phyloP scores from a whole-genome alignment of 2,113 vertebrate genomes.

The Protobothrops mucrosquamatus region DNA sequence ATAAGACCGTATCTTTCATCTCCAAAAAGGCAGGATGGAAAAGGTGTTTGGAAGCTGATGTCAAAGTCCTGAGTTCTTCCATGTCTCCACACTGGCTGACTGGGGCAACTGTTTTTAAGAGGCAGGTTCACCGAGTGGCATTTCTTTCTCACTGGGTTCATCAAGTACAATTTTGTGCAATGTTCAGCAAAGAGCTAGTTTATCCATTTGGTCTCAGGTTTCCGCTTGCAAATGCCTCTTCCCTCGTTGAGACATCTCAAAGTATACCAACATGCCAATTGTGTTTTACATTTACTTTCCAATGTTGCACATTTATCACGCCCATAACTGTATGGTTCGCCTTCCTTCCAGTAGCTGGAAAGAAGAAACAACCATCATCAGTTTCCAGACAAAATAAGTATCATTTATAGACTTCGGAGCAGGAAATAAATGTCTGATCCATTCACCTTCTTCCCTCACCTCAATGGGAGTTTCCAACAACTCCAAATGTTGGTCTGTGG shows the following conservation, averaged over 20 bases:
- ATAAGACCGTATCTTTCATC: not conserved
- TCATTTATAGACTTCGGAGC: not conserved
- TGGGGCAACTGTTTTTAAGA: not conserved
- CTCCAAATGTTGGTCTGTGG: too few species aligned
- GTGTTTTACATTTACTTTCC: fast-evolving
- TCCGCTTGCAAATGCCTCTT: not conserved
- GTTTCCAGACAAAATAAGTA: not conserved
- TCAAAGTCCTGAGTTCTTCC: not conserved
- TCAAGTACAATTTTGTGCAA: not conserved
- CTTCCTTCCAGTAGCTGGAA: fast-evolving
- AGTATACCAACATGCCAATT: fast-evolving
- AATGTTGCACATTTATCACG: fast-evolving
- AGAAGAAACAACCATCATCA: not conserved
- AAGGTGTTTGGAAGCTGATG: not conserved
- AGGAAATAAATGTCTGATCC: not conserved
- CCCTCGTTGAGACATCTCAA: fast-evolving
- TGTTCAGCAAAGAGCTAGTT: not conserved
- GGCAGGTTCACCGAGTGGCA: not conserved
- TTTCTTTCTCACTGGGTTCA: not conserved
- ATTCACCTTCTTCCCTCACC: not conserved
- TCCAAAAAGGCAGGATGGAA: not conserved
- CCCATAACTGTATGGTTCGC: fast-evolving
- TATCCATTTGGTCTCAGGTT: not conserved
- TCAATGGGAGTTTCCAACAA: not conserved
- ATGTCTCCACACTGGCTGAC: not conserved